Percentiles rank a stretch among this genome's conserved stretches.
These are phyloP conservation scores for Salvelinus fontinalis DNA, from an alignment of 2,113 vertebrate genomes.

Conservation along the genomic window DNA sequence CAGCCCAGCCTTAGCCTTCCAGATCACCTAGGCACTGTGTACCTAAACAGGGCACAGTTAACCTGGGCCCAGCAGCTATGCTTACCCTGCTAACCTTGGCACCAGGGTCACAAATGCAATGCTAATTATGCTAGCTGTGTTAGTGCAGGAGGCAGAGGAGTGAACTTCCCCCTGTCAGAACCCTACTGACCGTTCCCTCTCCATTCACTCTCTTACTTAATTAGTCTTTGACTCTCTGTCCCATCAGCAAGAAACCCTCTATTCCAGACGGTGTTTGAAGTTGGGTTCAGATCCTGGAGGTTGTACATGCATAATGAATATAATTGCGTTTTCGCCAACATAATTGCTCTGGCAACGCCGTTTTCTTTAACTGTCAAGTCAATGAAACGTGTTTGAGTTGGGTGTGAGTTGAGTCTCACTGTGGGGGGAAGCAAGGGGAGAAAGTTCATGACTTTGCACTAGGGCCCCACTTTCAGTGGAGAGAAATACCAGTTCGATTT, in stretches of 20 bases:
- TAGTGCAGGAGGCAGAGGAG: constrained; percentile 56
- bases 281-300: constrained; percentile 62
- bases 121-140: constrained; percentile 66
- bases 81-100: constrained; percentile 64
- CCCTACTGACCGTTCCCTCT: constrained; percentile 40
- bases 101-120: constrained; percentile 70
- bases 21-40: constrained; percentile 61
- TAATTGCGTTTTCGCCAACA: constrained; percentile 57
- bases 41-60: constrained; percentile 44
- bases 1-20: neutral
- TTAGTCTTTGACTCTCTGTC: neutral
- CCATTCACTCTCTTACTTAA: constrained; percentile 60
- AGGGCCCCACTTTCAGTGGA: neutral
- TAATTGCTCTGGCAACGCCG: constrained; percentile 63
- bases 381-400: constrained; percentile 50
- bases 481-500: neutral
- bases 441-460: constrained; percentile 13
- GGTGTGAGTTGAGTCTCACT: constrained; percentile 35
- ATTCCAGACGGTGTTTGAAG: neutral
- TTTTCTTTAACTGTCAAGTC: constrained; percentile 68
- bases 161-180: constrained; percentile 42
- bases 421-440: neutral
- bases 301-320: constrained; percentile 60
- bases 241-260: neutral
- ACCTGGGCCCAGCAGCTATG: constrained; percentile 34